Base-by-base conservation (phyloP, 2,113 vertebrate species). In the Bothrops jararaca region DNA sequence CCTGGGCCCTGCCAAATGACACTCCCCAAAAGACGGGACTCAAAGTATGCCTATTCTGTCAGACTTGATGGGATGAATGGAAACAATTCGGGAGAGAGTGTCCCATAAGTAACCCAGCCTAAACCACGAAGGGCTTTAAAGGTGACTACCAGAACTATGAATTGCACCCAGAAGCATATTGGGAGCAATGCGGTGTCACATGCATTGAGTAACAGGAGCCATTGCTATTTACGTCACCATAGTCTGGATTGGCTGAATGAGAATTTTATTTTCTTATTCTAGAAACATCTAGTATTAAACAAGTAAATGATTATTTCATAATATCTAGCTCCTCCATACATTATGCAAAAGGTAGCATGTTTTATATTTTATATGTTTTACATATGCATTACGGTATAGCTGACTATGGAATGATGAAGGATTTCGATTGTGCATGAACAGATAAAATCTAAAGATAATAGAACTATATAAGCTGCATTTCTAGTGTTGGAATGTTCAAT, bases 301-400 rank as follows among this genome's bases (percentile, higher is more conserved):
- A 13, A n/a, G 8, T 34, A 7, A 54, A 23, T 22, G 8, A 89
- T 53, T 34, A 23, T 52, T 10, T 86, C 45, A 64, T 13, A 22
- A 53, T 20, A 54, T 29, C 42, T 5, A 23, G 1, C 69, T 34
- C 53, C 29, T 91, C 57, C 0, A 0, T 0, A 69, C 9, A 0
- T 54, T 69, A n/a, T 45, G 42, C 15, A 92, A 92, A 39, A 89
- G 88, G 85, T 54, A 90, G 85, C 92, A 90, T 52, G 56, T 64
- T 90, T 64, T 39, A 74, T 74, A 64, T 23, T 85, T 86, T n/a
- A n/a, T n/a, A n/a, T n/a, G n/a, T n/a, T n/a, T n/a, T n/a, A n/a
- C 7, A 42, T 42, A 39, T 80, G 6, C 18, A 80, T 80, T 80
- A 80, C 22, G 42, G 34, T 80, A 80, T 42, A 80, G 74, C 34